Percentiles rank a stretch among this genome's conserved stretches.
Evolutionary conservation across 2,888 invertebrate species (phyloP).

Genomic region (Epistrophella euchroma): DNA sequence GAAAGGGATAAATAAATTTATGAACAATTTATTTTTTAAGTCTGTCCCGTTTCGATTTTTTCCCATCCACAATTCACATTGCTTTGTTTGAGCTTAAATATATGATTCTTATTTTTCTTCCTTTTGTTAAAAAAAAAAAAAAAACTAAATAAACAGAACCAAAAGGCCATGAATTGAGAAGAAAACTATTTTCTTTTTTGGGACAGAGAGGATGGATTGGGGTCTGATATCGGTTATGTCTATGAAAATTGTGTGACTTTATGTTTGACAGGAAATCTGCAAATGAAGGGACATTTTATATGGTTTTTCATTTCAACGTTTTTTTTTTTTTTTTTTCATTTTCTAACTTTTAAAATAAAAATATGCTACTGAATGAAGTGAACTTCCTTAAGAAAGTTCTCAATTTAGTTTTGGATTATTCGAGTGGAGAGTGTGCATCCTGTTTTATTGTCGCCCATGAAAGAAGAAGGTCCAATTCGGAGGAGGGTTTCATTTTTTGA

Average conservation of each 20-base stretch:
- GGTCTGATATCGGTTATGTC: conserved; percentile 62
- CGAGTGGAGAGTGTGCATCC: conserved; percentile 68
- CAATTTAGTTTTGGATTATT: conserved; percentile 58
- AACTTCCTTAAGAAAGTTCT: conserved; percentile 65
- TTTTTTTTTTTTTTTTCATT: conserved; percentile 18
- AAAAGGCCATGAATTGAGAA: conserved; percentile 38
- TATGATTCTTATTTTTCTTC: conserved; percentile 1
- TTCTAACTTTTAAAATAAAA: conserved; percentile 23
- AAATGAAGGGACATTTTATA: conserved; percentile 69
- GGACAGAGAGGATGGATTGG: not conserved
- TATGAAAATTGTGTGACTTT: conserved; percentile 72
- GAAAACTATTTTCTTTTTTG: conserved; percentile 54
- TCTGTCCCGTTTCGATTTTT: conserved; percentile 21
- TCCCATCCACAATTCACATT: conserved; percentile 31
- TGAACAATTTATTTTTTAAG: conserved; percentile 66
- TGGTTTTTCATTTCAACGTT: conserved; percentile 13
- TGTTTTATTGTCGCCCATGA: conserved; percentile 55
- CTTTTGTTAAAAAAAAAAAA: not conserved
- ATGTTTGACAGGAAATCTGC: conserved; percentile 75
- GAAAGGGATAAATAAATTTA: conserved; percentile 73
- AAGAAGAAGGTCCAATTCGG: conserved; percentile 17
- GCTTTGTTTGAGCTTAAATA: conserved; percentile 28
- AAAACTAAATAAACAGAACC: conserved; percentile 10
- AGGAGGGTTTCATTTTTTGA: conserved; percentile 30
- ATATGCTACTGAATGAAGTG: conserved; percentile 58